phyloP scores from a whole-genome alignment of 2,113 vertebrate genomes.

The Pipa parva region DNA sequence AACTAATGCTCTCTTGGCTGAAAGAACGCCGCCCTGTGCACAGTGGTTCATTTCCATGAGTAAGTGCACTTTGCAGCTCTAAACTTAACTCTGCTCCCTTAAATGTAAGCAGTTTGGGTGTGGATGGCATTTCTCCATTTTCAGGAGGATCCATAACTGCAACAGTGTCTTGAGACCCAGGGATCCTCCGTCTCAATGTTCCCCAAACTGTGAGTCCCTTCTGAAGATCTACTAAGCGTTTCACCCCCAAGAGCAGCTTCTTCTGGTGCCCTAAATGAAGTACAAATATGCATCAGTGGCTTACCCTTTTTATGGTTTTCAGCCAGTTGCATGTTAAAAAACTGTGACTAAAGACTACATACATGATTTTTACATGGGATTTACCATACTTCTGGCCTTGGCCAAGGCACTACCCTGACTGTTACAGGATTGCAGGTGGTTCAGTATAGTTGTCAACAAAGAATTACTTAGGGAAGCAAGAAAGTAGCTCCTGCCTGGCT shows the following conservation, averaged over 20 bases:
- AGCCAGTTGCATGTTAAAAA: no score
- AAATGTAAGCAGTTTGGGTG: slow-evolving; percentile 81
- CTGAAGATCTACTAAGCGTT: slow-evolving; percentile 83
- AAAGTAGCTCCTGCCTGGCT: no score
- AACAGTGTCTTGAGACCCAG: slow-evolving; percentile 68
- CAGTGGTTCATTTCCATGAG: slow-evolving; percentile 57
- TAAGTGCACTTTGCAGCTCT: slow-evolving; percentile 85
- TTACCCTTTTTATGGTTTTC: no score
- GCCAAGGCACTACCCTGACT: no score
- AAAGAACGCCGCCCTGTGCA: slow-evolving; percentile 64
- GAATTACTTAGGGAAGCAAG: no score
- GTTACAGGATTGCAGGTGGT: no score
- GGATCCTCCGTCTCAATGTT: slow-evolving; percentile 65
- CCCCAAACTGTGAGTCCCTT: slow-evolving; percentile 69
- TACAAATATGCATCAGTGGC: no score
- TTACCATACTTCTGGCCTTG: no score
- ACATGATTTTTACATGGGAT: no score
- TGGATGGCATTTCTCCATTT: slow-evolving; percentile 65
- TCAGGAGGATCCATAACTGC: slow-evolving; percentile 75
- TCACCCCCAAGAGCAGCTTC: slow-evolving; percentile 93
- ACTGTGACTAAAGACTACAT: no score
- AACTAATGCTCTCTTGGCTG: slow-evolving; percentile 87
- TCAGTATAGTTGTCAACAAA: no score
- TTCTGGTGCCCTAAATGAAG: slow-evolving; percentile 89
- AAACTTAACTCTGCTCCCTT: slow-evolving; percentile 87